A percentile compares a stretch with the other conserved stretches of the same genome.
These are phyloP conservation scores for Phaethornis superciliosus DNA, from an alignment of 2,113 vertebrate species.

Conservation along the genomic window DNA sequence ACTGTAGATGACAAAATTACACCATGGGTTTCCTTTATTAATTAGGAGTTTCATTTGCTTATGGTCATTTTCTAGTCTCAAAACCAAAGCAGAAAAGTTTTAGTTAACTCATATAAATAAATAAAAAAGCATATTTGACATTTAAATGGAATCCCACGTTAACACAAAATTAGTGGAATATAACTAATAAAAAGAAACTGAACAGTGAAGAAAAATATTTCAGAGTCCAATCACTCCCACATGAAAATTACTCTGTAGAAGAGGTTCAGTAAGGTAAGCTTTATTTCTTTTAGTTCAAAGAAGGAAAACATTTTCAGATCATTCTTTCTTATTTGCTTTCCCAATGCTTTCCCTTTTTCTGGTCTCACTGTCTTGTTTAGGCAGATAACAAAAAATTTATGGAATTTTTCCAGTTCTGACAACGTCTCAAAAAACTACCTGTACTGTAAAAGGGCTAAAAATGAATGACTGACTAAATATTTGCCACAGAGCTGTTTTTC, in stretches of 20 bases:
- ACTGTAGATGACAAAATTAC: not conserved
- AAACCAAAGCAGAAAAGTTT: not conserved
- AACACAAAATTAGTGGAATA: not conserved
- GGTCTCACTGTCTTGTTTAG: constrained; percentile 27
- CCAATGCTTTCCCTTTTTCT: too few relatives aligned
- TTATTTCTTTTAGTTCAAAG: not conserved
- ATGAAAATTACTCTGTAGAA: not conserved
- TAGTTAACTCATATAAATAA: not conserved
- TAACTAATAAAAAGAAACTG: not conserved
- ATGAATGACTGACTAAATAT: constrained; percentile 34
- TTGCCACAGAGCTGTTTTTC: not conserved
- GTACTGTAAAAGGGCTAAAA: constrained; percentile 43
- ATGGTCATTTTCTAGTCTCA: not conserved
- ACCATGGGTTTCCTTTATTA: not conserved
- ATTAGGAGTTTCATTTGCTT: not conserved
- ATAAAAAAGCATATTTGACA: not conserved
- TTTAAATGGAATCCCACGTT: not conserved
- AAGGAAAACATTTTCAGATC: not conserved
- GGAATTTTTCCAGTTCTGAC: constrained; percentile 25
- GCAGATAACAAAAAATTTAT: not conserved
- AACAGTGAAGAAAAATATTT: not conserved
- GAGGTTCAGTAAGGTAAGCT: not conserved
- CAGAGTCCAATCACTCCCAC: not conserved
- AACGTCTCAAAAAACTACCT: constrained; percentile 32
- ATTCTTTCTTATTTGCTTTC: not conserved